phyloP scores from a whole-genome alignment of 2,113 vertebrate genomes.

The cattle (Bos taurus) region ARS-UCD2.0 NC_037347.1:55814501-55815000 shows the following conservation, averaged over 20 bases:
- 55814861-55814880: not conserved
- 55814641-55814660: not conserved
- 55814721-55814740: not conserved
- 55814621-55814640: not conserved
- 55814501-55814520: not conserved
- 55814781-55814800: not conserved
- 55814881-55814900: not conserved
- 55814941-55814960: not conserved
- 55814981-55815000: not conserved
- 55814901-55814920: not conserved
- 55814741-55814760: not conserved
- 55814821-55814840: not conserved
- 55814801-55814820: not conserved
- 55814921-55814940: not conserved
- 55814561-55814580: not conserved
- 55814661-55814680: not conserved
- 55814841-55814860: not conserved
- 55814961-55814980: not conserved
- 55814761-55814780: not conserved
- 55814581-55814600: not conserved
- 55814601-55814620: not conserved
- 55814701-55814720: not conserved
- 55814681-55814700: not conserved
- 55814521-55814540: not conserved
- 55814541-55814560: not conserved